Evolutionary conservation across 1,140 invertebrate genomes (phyloP), one percentile per base, ranked within the genome.

Genomic region (Drosophila biarmipes): DNA sequence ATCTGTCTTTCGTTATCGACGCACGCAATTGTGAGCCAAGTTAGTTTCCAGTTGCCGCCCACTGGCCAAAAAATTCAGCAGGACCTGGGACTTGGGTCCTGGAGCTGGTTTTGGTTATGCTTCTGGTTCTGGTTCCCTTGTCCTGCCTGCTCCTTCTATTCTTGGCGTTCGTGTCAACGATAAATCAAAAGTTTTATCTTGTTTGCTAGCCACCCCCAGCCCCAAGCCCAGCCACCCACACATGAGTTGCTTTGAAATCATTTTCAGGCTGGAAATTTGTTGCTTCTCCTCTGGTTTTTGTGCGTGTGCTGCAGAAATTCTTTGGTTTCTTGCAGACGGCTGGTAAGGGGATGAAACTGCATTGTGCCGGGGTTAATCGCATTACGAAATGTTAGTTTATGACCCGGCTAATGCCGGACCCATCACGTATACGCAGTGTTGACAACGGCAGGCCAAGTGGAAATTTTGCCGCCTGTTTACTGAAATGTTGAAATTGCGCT

Each of bases 151-250:
- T 34, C 58, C 19, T 34, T 51, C 49, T 74, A 52, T 38, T 53
- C 48, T 55, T 56, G 81, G 85, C 77, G 82, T 76, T 68, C 84
- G 74, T 87, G 84, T 87, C 84, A 87, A 84, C 84, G 81, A 87
- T 87, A 87, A 87, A 87, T 87, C 84, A 87, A 89, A 87, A 87
- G 76, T 89, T 89, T 87, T 87, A 87, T 87, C 84, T 89, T 86
- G 64, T 75, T 75, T 86, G 74, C 59, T 40, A 49, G 64, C 63
- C 49, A 27, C 34, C 21, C 1, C 54, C 11, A 31, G 6, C 6
- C 27, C 7, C 7, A 1, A 7, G 27, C 7, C 38, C 19, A 2
- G 46, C 29, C 38, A 11, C 45, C 29, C 45, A 29, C 59, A 68
- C 63, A 69, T 56, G 66, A 48, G 64, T 48, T 69, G 67, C 31